Evolutionary conservation across 2,888 invertebrate species (phyloP).

Genomic region (Sarcophaga carnaria): DNA sequence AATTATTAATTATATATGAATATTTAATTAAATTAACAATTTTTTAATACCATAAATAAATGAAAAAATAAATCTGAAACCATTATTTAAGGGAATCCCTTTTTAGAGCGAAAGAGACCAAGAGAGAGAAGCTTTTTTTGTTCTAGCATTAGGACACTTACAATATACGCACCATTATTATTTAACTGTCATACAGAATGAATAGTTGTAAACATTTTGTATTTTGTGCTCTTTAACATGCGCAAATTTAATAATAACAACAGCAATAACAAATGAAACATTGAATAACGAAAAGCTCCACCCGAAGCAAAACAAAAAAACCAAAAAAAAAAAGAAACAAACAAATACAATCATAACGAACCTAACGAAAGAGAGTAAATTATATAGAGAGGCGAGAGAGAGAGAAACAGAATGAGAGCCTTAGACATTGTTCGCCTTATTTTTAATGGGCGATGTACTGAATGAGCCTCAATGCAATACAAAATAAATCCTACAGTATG

Average conservation of each 20-base stretch:
- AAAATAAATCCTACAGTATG: conserved; percentile 31
- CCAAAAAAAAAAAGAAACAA: not conserved
- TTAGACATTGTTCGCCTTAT: conserved; percentile 65
- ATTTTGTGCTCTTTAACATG: conserved; percentile 39
- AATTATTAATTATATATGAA: too few species aligned
- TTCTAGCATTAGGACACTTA: not conserved
- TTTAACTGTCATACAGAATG: conserved; percentile 39
- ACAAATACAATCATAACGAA: not conserved
- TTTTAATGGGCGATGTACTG: conserved; percentile 57
- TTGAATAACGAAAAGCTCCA: conserved; percentile 58
- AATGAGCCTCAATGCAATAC: not conserved
- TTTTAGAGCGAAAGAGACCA: too few species aligned
- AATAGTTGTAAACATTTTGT: conserved; percentile 35
- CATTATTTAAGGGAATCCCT: too few species aligned
- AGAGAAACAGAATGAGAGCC: not conserved
- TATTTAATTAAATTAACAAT: too few species aligned
- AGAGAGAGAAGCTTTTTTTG: not conserved
- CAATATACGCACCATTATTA: conserved; percentile 16
- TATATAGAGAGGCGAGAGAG: conserved; percentile 12
- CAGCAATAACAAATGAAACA: not conserved
- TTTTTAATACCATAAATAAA: too few species aligned
- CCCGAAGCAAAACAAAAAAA: conserved; percentile 33
- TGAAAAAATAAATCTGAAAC: too few species aligned
- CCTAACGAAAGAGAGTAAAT: not conserved
- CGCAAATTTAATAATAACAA: conserved; percentile 39